A percentile compares a stretch with the other conserved stretches of the same genome.
Conservation (phyloP, 2,113 vertebrate genomes). For the Nesoenas mayeri region DNA sequence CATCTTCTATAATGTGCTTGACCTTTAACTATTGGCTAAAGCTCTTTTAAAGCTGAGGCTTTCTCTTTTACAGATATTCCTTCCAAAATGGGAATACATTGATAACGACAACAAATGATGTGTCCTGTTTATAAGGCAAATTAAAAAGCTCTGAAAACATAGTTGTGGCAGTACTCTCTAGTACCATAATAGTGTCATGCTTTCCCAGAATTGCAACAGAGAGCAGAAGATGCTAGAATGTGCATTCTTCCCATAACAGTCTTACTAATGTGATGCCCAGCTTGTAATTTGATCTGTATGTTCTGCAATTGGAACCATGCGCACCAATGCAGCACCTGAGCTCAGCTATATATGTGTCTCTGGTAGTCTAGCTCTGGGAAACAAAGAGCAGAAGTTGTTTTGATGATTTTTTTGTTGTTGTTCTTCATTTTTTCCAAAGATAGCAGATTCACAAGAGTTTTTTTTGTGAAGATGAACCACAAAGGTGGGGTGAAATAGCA, state of each 20-base stretch:
- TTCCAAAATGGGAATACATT: not conserved
- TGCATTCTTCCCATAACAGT: not conserved
- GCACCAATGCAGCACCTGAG: not conserved
- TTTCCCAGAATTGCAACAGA: not conserved
- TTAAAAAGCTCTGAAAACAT: rapidly evolving
- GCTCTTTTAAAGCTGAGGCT: not conserved
- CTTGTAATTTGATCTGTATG: not conserved
- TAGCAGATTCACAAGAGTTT: not conserved
- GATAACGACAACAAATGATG: not conserved
- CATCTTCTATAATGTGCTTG: not conserved
- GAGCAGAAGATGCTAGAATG: not conserved
- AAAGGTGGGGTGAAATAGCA: not conserved
- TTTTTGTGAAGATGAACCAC: not conserved
- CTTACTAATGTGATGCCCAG: not conserved
- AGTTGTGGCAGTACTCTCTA: not conserved
- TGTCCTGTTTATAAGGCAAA: not conserved
- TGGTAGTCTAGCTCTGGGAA: not conserved
- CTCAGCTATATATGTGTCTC: not conserved
- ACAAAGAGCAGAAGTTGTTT: slow-evolving; percentile 23
- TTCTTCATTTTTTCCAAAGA: slow-evolving; percentile 20
- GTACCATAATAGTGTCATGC: not conserved
- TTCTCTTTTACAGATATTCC: not conserved
- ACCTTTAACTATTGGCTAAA: not conserved
- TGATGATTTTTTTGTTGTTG: not conserved
- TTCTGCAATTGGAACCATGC: not conserved